Conservation (phyloP, 2,888 invertebrate genomes). For the Terebella lapidaria region DNA sequence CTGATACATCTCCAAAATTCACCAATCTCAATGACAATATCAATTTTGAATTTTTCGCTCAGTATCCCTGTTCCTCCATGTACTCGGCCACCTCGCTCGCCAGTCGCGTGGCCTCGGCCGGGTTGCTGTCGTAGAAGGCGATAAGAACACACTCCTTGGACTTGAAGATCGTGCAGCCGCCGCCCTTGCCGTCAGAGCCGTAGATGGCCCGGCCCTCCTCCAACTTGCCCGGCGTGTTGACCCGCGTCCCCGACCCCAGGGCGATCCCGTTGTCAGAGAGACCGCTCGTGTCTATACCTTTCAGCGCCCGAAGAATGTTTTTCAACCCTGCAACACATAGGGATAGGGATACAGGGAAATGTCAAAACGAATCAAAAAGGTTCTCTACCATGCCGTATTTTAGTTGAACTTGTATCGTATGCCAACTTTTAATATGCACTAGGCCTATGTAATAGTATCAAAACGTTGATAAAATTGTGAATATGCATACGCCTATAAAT, state of each 20-base stretch:
- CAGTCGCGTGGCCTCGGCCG: neutral
- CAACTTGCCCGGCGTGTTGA: conserved; percentile 14
- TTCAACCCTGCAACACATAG: conserved; percentile 4
- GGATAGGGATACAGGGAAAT: too few species aligned
- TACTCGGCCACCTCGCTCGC: neutral
- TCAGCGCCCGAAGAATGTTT: conserved; percentile 11
- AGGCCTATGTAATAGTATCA: too few species aligned
- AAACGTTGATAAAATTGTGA: too few species aligned
- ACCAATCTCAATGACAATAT: too few species aligned
- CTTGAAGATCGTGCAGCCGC: conserved; percentile 13
- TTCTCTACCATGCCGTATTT: too few species aligned
- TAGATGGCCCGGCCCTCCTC: conserved; percentile 14
- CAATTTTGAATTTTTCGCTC: too few species aligned
- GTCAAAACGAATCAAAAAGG: too few species aligned
- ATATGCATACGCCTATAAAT: too few species aligned
- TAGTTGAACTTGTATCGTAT: too few species aligned
- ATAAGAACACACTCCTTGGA: conserved; percentile 12
- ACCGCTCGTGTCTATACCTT: conserved; percentile 13
- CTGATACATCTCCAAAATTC: too few species aligned
- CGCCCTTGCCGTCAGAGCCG: conserved; percentile 9
- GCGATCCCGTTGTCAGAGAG: conserved; percentile 8
- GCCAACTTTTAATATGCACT: too few species aligned
- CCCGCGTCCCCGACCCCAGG: conserved; percentile 5
- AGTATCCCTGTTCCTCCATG: neutral
- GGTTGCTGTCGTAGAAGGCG: conserved; percentile 8